phyloP scores from a whole-genome alignment of 2,113 vertebrate species.

The Serinus canaria region DNA sequence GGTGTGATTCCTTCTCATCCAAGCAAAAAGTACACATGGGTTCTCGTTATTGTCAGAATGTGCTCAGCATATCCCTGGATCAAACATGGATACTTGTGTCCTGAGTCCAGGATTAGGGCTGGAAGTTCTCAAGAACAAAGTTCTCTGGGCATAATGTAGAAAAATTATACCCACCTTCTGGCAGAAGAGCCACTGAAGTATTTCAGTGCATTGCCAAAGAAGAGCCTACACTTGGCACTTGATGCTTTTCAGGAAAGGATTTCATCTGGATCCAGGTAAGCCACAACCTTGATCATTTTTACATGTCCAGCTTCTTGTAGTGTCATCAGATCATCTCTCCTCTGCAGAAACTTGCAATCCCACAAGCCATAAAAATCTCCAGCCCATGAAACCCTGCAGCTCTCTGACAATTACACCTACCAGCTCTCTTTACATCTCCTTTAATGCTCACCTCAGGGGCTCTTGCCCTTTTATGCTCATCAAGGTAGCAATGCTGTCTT shows the following conservation, averaged over 20 bases:
- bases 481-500: background rate
- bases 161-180: background rate
- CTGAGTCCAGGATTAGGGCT: background rate
- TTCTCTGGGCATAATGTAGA: background rate
- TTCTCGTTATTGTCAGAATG: background rate
- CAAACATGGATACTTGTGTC: background rate
- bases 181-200: background rate
- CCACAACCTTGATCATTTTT: background rate
- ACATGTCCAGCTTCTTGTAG: background rate
- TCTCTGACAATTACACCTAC: background rate
- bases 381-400: background rate
- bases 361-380: background rate
- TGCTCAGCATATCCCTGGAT: background rate
- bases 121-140: background rate
- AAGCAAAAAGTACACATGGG: background rate
- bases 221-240: background rate
- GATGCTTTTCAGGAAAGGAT: background rate
- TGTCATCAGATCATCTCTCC: background rate
- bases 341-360: background rate
- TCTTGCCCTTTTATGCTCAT: constrained; percentile 8
- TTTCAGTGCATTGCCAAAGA: background rate
- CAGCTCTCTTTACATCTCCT: background rate
- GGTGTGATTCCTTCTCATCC: background rate
- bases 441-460: constrained; percentile 28
- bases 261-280: background rate